These are phyloP conservation scores for Papilio protenor DNA, from an alignment of 2,888 invertebrate genomes.

Conservation along the genomic window DNA sequence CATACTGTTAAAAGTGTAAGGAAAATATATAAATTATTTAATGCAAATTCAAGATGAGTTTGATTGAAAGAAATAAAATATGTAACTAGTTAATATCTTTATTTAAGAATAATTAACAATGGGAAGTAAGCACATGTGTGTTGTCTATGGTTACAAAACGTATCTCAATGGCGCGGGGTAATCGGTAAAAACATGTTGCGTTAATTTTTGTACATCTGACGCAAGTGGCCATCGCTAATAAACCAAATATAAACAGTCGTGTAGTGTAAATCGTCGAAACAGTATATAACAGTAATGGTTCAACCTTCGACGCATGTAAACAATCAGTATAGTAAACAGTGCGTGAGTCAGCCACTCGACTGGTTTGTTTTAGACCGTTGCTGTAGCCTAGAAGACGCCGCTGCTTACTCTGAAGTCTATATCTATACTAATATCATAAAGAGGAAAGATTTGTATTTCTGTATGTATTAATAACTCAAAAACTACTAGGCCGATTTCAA, in stretches of 20 bases:
- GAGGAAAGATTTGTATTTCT: too few relatives aligned
- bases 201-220: conserved; percentile 6
- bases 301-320: conserved; percentile 32
- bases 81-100: neutral
- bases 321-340: conserved; percentile 22
- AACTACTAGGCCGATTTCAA: too few relatives aligned
- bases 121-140: neutral
- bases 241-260: conserved; percentile 23
- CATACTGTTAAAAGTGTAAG: conserved; percentile 11
- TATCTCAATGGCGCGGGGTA: neutral
- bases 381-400: conserved; percentile 23
- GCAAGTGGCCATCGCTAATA: neutral
- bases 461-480: too few relatives aligned
- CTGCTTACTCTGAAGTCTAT: neutral
- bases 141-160: neutral
- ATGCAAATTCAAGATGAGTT: neutral
- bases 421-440: too few relatives aligned
- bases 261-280: conserved; percentile 24
- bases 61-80: neutral
- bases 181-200: neutral
- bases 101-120: neutral
- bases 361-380: conserved; percentile 10
- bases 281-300: conserved; percentile 13
- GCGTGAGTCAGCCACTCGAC: conserved; percentile 31
- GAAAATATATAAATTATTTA: conserved; percentile 13